Evolutionary conservation across 2,113 vertebrate species (phyloP).

Genomic region (Prolemur simus): DNA sequence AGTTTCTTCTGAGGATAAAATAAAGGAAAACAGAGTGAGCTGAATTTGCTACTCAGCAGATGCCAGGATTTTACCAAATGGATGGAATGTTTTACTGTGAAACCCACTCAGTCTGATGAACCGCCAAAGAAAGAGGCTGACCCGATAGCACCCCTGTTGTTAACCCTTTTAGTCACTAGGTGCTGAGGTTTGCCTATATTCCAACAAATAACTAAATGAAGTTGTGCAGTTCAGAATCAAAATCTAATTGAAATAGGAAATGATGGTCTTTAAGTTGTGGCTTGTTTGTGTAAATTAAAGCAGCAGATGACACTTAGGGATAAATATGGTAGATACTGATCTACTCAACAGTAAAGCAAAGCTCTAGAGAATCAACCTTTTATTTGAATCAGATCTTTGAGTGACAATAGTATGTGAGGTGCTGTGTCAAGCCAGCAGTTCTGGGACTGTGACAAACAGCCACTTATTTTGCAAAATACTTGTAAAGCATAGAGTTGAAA

Average conservation of each 20-base stretch:
- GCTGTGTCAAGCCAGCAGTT: not conserved
- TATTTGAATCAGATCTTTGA: not conserved
- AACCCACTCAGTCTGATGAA: conserved; percentile 71
- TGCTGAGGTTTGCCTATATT: conserved; percentile 32
- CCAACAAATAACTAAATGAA: conserved; percentile 64
- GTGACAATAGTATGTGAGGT: not conserved
- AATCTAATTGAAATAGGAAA: conserved; percentile 59
- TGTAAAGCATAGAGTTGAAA: not conserved
- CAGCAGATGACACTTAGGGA: not conserved
- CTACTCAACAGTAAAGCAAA: not conserved
- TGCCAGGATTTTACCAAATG: conserved; percentile 79
- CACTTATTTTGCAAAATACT: not conserved
- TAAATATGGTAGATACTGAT: not conserved
- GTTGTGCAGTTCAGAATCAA: conserved; percentile 47
- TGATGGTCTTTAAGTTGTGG: conserved; percentile 62
- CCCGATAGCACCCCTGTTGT: conserved; percentile 38
- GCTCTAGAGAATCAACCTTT: not conserved
- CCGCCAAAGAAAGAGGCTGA: conserved; percentile 65
- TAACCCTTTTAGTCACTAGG: conserved; percentile 69
- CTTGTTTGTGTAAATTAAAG: conserved; percentile 67
- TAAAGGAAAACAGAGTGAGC: conserved; percentile 70
- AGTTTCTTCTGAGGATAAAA: conserved; percentile 81
- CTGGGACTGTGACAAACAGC: not conserved
- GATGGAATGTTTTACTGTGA: conserved; percentile 80
- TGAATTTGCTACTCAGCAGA: conserved; percentile 75